Evolutionary conservation across 2,113 vertebrate species (phyloP), one percentile per base, ranked within the genome.

Genomic region (Arvicanthis niloticus): DNA sequence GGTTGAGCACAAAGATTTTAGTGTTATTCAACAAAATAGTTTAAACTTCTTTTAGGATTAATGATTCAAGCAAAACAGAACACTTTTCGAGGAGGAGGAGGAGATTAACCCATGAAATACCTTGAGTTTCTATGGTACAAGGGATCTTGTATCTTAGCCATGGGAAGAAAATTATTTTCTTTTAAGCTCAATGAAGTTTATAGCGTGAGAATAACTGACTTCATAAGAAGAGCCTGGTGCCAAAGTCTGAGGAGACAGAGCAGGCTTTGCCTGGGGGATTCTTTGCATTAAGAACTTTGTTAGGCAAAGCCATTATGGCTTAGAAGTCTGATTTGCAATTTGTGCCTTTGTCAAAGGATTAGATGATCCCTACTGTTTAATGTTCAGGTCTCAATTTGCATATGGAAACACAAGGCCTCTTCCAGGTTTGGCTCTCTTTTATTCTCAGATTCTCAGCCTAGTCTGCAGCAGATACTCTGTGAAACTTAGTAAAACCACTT

Each of bases 1-100:
- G 95, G 98, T 99, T 98, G 95, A 94, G 60, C 0, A n/a, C 96
- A 97, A 97, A 96, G 92, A 89, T 97, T 98, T 96, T 85, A 86
- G 91, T 26, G 86, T 97, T 96, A 97, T 97, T 98, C 96, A 95
- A 91, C 91, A 96, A 98, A 98, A 97, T 95, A 84, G 73, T 84
- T 81, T 68, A 78, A 89, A 92, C 81, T 97, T 98, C 75, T 92
- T 80, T 97, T 73, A 87, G 76, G 94, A 96, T 76, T 37, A 93
- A 81, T 62, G 86, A 92, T 97, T 96, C 88, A 81, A 68, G 89
- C 77, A 95, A 82, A 26, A 88, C 40, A 42, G 58, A 77, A 42
- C 40, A 45, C 87, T 81, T 26, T 45, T 29, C 15, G 1, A 22
- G 51, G 15, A 45, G 51, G 51, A 51, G 51, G 81, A 37, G 1